Percentiles rank a stretch among this genome's conserved stretches.
Conservation (phyloP, 2,113 vertebrate species). For the Solea senegalensis region DNA sequence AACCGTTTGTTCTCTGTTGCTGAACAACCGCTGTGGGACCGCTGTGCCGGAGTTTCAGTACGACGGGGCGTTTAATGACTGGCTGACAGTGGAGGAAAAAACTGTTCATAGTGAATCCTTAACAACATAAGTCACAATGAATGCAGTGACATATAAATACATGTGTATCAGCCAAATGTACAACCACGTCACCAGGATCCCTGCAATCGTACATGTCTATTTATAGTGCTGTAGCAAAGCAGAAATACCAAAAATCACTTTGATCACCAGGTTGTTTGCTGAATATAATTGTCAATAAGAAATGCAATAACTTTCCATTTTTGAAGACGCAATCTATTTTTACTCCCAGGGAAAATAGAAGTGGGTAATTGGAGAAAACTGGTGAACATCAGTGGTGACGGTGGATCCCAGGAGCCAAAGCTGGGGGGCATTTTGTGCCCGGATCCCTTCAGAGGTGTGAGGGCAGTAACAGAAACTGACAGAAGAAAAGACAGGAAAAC, state of each 20-base stretch:
- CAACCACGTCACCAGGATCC: no score
- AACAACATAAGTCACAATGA: no score
- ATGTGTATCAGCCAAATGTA: no score
- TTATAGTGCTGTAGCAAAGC: no score
- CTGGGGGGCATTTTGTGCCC: slow-evolving; percentile 5
- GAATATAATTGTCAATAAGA: no score
- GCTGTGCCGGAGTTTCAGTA: neutral
- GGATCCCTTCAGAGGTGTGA: slow-evolving; percentile 13
- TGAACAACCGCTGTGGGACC: slow-evolving; percentile 6
- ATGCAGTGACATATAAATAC: no score
- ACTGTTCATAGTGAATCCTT: neutral
- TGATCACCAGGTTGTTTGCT: no score
- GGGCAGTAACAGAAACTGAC: slow-evolving; percentile 4
- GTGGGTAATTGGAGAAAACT: neutral
- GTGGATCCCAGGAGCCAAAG: slow-evolving; percentile 13
- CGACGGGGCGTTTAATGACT: neutral
- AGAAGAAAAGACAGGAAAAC: no score
- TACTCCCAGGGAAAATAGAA: neutral
- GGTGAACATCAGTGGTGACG: neutral
- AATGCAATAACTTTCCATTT: neutral
- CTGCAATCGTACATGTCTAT: no score
- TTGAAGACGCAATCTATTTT: neutral
- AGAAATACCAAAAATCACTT: no score
- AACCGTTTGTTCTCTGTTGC: slow-evolving; percentile 19
- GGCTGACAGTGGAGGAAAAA: neutral